Percentiles rank a stretch among this genome's conserved stretches.
Conservation (phyloP, 2,797 vertebrate genomes). For the Trichosurus vulpecula region DNA sequence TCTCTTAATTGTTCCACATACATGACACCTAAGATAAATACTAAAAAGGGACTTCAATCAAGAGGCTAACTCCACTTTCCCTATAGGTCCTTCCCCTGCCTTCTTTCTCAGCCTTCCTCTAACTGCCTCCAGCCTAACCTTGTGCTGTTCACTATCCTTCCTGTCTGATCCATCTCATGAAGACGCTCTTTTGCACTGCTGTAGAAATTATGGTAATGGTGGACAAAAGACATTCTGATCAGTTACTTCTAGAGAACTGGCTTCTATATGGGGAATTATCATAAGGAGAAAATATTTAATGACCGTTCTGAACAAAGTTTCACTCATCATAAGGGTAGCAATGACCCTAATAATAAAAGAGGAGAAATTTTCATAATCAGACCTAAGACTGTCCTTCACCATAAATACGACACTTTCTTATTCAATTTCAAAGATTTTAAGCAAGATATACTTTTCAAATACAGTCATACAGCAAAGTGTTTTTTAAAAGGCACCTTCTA, state of each 20-base stretch:
- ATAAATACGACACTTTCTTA: conserved; percentile 41
- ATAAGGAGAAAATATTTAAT: not conserved
- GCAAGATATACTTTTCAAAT: conserved; percentile 13
- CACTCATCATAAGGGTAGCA: conserved; percentile 22
- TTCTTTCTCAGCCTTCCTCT: conserved; percentile 18
- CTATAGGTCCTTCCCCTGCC: conserved; percentile 5
- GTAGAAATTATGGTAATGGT: not conserved
- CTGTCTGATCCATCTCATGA: not conserved
- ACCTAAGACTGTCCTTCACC: conserved; percentile 6
- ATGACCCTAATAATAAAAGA: conserved; percentile 39
- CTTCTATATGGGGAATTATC: conserved; percentile 29
- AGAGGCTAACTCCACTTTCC: not conserved
- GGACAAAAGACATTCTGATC: conserved; percentile 26
- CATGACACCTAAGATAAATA: not conserved
- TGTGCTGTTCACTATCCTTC: not conserved
- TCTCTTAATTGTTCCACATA: not conserved
- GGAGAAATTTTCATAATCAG: conserved; percentile 19
- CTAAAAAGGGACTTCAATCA: not conserved
- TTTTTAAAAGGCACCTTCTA: conserved; percentile 22
- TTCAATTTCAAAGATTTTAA: conserved; percentile 54
- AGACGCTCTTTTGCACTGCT: not conserved
- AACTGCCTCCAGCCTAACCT: not conserved
- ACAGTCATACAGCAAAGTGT: not conserved
- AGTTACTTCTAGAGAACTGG: conserved; percentile 45
- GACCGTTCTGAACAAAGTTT: conserved; percentile 11